Percentiles rank a stretch among this genome's conserved stretches.
These are phyloP conservation scores for Formica aserva DNA, from an alignment of 2,888 invertebrate genomes.

Conservation along the genomic window DNA sequence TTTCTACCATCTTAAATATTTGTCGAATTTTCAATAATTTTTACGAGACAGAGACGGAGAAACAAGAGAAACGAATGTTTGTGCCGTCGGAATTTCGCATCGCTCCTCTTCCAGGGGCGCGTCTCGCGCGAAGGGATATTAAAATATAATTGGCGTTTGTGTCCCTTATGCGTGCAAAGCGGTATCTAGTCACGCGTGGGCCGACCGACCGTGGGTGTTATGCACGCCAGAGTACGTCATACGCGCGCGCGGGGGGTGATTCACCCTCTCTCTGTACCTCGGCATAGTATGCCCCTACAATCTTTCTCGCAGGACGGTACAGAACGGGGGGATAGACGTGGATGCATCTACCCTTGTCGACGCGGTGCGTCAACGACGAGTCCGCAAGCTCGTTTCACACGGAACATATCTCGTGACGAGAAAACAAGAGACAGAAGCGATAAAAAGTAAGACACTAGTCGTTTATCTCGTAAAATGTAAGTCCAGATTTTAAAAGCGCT, in stretches of 20 bases:
- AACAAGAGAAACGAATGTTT: not conserved
- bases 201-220: conserved; percentile 83
- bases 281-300: conserved; percentile 61
- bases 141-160: conserved; percentile 85
- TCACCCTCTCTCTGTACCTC: conserved; percentile 80
- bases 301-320: conserved; percentile 62
- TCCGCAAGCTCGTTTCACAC: conserved; percentile 75
- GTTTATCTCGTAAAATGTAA: not conserved
- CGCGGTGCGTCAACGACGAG: conserved; percentile 72
- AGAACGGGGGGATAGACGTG: conserved; percentile 58
- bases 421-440: not conserved
- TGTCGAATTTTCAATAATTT: not conserved
- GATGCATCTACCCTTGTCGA: conserved; percentile 81
- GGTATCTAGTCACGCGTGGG: conserved; percentile 85
- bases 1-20: not conserved
- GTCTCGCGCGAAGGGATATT: conserved; percentile 78
- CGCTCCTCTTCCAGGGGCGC: conserved; percentile 63
- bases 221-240: conserved; percentile 83
- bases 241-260: conserved; percentile 78
- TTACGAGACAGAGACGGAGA: not conserved
- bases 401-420: conserved; percentile 43
- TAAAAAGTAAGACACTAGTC: not conserved
- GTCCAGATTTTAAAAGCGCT: not conserved
- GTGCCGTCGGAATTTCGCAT: conserved; percentile 61
- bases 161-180: conserved; percentile 83